Evolutionary conservation across 2,797 vertebrate genomes (phyloP).

Genomic region (Malacoraja senta): DNA sequence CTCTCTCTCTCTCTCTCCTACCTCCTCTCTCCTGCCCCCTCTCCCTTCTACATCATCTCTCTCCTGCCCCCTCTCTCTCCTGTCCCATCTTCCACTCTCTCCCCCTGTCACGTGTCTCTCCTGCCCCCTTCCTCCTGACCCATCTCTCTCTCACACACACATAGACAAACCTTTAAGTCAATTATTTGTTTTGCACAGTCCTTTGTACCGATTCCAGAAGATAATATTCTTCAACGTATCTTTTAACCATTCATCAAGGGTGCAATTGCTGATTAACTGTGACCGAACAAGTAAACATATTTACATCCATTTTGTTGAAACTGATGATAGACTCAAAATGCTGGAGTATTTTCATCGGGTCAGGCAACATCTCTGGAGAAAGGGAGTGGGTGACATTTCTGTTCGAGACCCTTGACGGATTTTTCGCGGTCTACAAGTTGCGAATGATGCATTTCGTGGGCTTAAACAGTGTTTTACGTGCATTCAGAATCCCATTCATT

Average conservation of each 20-base stretch:
- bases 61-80: too few species aligned
- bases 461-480: background rate
- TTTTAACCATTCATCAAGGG: background rate
- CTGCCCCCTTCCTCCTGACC: background rate
- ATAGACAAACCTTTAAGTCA: background rate
- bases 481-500: background rate
- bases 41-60: too few species aligned
- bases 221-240: background rate
- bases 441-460: too few species aligned
- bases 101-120: too few species aligned
- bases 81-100: too few species aligned
- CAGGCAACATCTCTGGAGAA: too few species aligned
- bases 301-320: background rate
- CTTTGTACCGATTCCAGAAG: background rate
- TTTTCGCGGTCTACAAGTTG: background rate
- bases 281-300: background rate
- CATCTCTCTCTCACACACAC: background rate
- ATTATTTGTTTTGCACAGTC: too few species aligned
- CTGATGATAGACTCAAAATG: background rate
- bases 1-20: too few species aligned
- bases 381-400: too few species aligned
- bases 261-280: background rate
- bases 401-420: background rate
- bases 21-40: too few species aligned
- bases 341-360: too few species aligned